Evolutionary conservation across 2,113 vertebrate genomes (phyloP).

Genomic region (Mastomys coucha): DNA sequence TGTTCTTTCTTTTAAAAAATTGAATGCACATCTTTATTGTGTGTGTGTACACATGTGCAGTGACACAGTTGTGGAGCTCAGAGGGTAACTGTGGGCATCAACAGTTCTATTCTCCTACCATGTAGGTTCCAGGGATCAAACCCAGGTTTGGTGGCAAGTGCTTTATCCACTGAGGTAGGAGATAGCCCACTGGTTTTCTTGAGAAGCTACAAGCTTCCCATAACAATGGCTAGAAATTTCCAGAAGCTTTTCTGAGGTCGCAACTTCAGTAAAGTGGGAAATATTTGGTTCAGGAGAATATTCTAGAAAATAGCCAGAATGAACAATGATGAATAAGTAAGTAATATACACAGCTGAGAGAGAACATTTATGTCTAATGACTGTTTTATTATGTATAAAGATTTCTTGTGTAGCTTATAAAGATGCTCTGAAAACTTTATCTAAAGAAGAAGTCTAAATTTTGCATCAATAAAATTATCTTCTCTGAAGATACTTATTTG

Average conservation of each 20-base stretch:
- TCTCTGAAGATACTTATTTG: not conserved
- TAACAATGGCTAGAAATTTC: not conserved
- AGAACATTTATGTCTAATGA: not conserved
- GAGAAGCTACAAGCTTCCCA: not conserved
- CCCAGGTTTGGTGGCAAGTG: not conserved
- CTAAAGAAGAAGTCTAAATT: not conserved
- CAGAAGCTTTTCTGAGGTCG: not conserved
- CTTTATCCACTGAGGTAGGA: not conserved
- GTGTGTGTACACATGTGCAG: not conserved
- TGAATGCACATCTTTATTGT: not conserved
- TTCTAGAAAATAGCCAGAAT: not conserved
- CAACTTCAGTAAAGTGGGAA: not conserved
- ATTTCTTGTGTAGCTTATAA: not conserved
- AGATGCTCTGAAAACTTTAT: not conserved
- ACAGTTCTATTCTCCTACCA: not conserved
- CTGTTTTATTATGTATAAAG: constrained; percentile 1
- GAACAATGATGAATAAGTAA: not conserved
- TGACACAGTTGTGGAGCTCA: too few species aligned
- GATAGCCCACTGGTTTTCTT: not conserved
- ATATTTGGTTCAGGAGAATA: not conserved
- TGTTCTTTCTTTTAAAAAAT: not conserved
- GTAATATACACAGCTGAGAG: not conserved
- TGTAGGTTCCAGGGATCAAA: not conserved
- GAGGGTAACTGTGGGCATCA: too few species aligned
- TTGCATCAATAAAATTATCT: not conserved